Percentiles rank a stretch among this genome's conserved stretches.
phyloP scores from a whole-genome alignment of 2,113 vertebrate genomes.

The Tonatia bakeri region DNA sequence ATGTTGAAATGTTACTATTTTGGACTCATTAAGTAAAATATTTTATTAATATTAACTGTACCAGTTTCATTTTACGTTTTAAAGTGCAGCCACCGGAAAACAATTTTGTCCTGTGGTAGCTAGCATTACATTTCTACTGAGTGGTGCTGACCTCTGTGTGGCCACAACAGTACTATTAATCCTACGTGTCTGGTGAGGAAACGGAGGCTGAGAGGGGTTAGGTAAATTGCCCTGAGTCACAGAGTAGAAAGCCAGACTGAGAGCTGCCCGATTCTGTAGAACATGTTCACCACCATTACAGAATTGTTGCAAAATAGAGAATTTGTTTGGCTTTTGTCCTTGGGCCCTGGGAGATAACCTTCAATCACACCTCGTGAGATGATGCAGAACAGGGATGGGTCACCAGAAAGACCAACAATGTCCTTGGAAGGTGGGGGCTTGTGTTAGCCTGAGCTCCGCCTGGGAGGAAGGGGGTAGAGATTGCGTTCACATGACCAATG shows the following conservation, averaged over 20 bases:
- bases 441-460: too few relatives aligned
- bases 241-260: not conserved
- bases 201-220: not conserved
- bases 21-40: not conserved
- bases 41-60: not conserved
- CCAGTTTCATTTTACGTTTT: not conserved
- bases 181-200: not conserved
- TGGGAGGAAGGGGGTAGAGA: too few relatives aligned
- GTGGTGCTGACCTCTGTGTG: not conserved
- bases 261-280: not conserved
- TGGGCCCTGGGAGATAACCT: too few relatives aligned
- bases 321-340: not conserved
- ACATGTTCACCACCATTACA: fast-evolving
- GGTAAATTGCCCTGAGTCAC: too few relatives aligned
- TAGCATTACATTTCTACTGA: not conserved
- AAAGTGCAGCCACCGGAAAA: not conserved
- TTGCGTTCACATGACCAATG: too few relatives aligned
- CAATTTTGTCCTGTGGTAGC: not conserved
- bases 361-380: too few relatives aligned
- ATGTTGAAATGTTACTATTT: not conserved
- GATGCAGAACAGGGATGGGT: too few relatives aligned
- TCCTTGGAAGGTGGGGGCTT: too few relatives aligned
- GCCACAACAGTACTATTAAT: not conserved
- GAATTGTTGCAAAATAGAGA: not conserved
- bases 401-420: too few relatives aligned